Percentiles rank a stretch among this genome's conserved stretches.
Conservation (phyloP, 2,888 invertebrate genomes). For the Pseudoips prasinana region DNA sequence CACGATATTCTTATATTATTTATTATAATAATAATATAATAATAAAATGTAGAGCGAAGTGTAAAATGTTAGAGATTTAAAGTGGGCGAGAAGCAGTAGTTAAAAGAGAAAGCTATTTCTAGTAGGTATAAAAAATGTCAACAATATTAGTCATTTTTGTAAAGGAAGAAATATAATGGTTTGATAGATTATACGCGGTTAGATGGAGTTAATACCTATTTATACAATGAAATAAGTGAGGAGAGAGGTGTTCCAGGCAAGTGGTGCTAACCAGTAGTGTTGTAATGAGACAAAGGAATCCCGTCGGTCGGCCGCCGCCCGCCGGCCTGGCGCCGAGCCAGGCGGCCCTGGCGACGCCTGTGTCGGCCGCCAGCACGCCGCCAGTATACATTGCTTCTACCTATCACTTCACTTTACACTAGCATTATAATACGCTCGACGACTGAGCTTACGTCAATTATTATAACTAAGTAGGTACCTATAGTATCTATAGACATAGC, state of each 20-base stretch:
- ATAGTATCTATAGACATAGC: background rate
- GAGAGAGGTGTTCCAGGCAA: slow-evolving; percentile 17
- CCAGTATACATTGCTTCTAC: slow-evolving; percentile 43
- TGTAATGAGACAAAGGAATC: slow-evolving; percentile 81
- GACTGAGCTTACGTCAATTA: background rate
- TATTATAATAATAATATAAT: background rate
- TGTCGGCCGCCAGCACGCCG: slow-evolving; percentile 67
- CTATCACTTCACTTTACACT: slow-evolving; percentile 28
- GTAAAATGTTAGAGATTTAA: too few relatives aligned
- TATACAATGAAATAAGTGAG: slow-evolving; percentile 6
- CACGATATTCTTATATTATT: background rate
- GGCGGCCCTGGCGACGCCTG: slow-evolving; percentile 78
- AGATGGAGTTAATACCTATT: too few relatives aligned
- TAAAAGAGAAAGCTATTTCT: too few relatives aligned
- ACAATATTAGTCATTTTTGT: too few relatives aligned
- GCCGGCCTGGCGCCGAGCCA: slow-evolving; percentile 81
- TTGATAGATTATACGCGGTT: too few relatives aligned
- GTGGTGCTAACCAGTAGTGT: slow-evolving; percentile 44
- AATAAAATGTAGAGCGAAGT: too few relatives aligned
- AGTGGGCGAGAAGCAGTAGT: too few relatives aligned
- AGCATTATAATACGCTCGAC: slow-evolving; percentile 8
- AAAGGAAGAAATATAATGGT: too few relatives aligned
- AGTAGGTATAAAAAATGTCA: background rate
- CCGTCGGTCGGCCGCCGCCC: slow-evolving; percentile 75
- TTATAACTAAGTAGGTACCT: background rate